Percentiles rank a stretch among this genome's conserved stretches.
Evolutionary conservation across 2,888 invertebrate genomes (phyloP).

Genomic region (Nemotelus nigrinus): DNA sequence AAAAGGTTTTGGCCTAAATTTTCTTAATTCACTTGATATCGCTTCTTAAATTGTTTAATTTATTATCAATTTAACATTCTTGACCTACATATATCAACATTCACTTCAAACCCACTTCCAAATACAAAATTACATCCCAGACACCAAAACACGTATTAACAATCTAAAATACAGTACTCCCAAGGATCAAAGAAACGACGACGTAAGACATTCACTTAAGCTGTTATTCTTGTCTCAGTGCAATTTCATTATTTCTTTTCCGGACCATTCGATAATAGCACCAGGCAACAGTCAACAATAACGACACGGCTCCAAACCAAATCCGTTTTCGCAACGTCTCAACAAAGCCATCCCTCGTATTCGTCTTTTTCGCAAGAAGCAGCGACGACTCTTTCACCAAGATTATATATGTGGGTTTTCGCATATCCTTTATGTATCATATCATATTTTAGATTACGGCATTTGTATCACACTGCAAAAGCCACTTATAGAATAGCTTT

Average conservation of each 20-base stretch:
- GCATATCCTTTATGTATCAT: not conserved
- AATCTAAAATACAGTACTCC: not conserved
- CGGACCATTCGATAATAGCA: not conserved
- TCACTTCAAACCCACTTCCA: no score
- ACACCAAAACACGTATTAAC: no score
- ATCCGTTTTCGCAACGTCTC: not conserved
- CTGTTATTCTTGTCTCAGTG: not conserved
- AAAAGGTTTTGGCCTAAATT: no score
- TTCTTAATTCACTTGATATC: no score
- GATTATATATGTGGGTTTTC: not conserved
- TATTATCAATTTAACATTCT: no score
- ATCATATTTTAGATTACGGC: conserved; percentile 1
- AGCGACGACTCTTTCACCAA: not conserved
- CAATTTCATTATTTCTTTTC: not conserved
- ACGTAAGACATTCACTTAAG: not conserved
- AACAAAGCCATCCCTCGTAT: not conserved
- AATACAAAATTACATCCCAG: no score
- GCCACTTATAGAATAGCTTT: not conserved
- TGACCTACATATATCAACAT: no score
- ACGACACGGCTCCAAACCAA: not conserved
- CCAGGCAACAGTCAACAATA: not conserved
- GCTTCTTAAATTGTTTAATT: no score
- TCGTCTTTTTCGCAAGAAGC: not conserved
- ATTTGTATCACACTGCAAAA: not conserved
- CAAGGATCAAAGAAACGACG: not conserved